Evolutionary conservation across 2,797 vertebrate genomes (phyloP), one percentile per base, ranked within the genome.

Genomic region (Falco biarmicus): DNA sequence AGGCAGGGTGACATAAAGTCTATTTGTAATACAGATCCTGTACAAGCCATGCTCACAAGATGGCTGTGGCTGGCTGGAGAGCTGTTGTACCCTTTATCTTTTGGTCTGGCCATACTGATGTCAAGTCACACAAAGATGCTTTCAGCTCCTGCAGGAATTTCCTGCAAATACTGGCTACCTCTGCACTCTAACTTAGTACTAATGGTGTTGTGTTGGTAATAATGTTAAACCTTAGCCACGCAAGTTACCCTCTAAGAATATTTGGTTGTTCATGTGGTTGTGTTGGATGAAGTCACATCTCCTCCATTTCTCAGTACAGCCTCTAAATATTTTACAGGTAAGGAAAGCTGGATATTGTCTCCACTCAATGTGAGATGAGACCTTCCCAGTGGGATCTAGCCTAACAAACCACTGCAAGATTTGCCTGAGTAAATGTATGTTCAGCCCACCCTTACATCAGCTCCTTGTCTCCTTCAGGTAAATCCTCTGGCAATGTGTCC

Each of bases 1-100:
- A 43, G 34, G 48, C 45, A 75, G 29, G 10, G 51, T 65, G 71
- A 15, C 74, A 70, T 6, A 12, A 63, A 73, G 45, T 22, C 45
- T 59, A 0, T 83, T 64, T 56, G 56, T 74, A 43, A 63, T 4
- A 32, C 19, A 56, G 57, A 9, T 59, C 53, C 37, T 76, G 47
- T 61, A 21, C 2, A 5, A 85, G 41, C 39, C 15, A 4, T 0
- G 0, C 8, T 78, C 47, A 29, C 2, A 0, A 60, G 81, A 69
- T 15, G 21, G 12, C 47, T 73, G 70, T 0, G 0, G 13, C 61
- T 89, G 81, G 41, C 56, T 64, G 32, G 43, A 65, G 41, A 37
- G 15, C 41, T 79, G 43, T 59, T 48, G 29, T 37, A 25, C 50
- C 37, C 26, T 85, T 59, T 83, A 19, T 51, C 71, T 41, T 76